Base-by-base conservation (phyloP, 2,113 vertebrate genomes). In the Nematolebias whitei region DNA sequence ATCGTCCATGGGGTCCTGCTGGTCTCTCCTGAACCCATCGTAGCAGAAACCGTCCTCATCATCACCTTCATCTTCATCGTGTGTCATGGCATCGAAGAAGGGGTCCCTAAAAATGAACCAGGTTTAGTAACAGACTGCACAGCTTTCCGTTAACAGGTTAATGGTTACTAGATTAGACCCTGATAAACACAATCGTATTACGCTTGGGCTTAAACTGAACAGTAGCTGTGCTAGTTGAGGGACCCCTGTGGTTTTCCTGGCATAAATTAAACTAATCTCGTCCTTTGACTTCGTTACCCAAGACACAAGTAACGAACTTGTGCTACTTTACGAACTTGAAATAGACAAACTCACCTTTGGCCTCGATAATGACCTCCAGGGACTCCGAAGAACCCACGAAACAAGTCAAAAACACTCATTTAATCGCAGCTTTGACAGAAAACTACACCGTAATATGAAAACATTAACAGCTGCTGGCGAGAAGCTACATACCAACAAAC, bases 391-490 rank as follows among this genome's bases (percentile, higher is more conserved):
- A 93, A 92, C 0, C 91, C 92, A 12, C 92, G 92, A 57, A 93
- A 93, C n/a, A 93, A 82, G 38, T 93, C 92, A 68, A 93, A 93
- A 12, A 92, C 75, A 45, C 87, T 93, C 93, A 93, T 93, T 88
- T 90, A 78, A 10, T 0, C 11, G 0, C 4, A 26, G 12, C 1
- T 48, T 24, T 2, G 12, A 11, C 7, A 3, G 7, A 51, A 35
- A 71, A 51, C 15, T 39, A 72, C 63, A 26, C 10, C 79, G 85
- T 85, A 63, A 65, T 54, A 44, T 39, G 0, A 59, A 40, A 4
- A 8, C 3, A n/a, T 5, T 1, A 4, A 12, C 14, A 14, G 2
- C 18, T 5, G n/a, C 20, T 16, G 22, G 8, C 24, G 2, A 12
- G 16, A 53, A 32, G 20, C 8, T 5, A 13, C 0, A 4, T 2